Evolutionary conservation across 53 echinoderm and acorn worm genomes (phyloP), one percentile per base, ranked within the genome.

Genomic region (Holothuria scabra): DNA sequence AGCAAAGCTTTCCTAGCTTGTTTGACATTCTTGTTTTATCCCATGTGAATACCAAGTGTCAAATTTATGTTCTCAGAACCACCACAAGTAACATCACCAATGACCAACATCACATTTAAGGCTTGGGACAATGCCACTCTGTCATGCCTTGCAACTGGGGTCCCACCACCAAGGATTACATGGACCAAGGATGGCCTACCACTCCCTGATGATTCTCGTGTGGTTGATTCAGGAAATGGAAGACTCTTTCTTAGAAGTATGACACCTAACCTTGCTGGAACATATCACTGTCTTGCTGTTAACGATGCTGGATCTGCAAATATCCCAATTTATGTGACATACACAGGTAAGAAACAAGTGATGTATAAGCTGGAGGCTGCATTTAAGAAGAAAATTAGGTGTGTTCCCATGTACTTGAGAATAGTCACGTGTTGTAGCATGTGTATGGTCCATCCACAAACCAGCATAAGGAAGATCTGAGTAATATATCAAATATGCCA

Each of bases 101-200:
- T 8, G 13, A 72, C 84, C 71, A 95, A 99, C 72, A 25, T 89
- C 58, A 94, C 94, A 20, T 99, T 91, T 78, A 85, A 26, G 72
- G 49, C 85, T 0, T 92, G 94, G 33, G 87, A 95, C 78, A 95
- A 94, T 62, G 65, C 93, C 46, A 90, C 94, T 52, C 89, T 99
- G 34, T 72, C 85, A 19, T 99, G 99, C 60, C 87, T 84, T 13
- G 94, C 94, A 21, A 84, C 84, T 6, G 99, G 94, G 26, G 90
- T 84, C 81, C 99, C 99, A 0, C 58, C 24, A 2, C 95, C 99
- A 14, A 37, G 82, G 30, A 82, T 99, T 62, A 79, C 58, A 13
- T 99, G 99, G 99, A 75, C 84, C 35, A 94, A 95, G 69, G 90
- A 95, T 28, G 93, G 92, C 33, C 80, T 56, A 22, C 92, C 91